Base-by-base conservation (phyloP, 2,113 vertebrate species). In the Cyprinodon tularosa region DNA sequence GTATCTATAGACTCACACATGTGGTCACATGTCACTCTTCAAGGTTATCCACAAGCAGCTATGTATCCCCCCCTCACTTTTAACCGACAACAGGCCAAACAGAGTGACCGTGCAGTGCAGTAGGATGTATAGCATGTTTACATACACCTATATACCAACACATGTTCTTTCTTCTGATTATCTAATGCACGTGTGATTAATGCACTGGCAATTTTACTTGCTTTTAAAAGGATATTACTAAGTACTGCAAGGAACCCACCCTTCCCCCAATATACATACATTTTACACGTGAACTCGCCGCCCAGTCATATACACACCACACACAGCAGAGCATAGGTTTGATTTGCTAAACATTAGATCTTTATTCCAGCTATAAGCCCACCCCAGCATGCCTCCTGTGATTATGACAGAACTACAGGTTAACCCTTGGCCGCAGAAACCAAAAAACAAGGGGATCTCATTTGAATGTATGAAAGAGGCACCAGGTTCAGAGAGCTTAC, bases 241-340 rank as follows among this genome's bases (percentile, higher is more conserved):
- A 15, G 50, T 57, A 20, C 50, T 57, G 50, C 20, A 66, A 62
- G 59, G 60, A 53, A 22, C 12, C 38, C 67, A 20, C 89, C 90
- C 91, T 39, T 86, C 89, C 90, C 86, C 88, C 88, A 7, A 80
- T 74, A 76, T 77, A 74, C 84, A 85, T 76, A 73, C 78, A 86
- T 76, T 82, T 76, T 83, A 81, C 77, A 85, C 57, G 86, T 70
- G 76, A 86, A 83, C 87, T 44, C 57, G 78, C 10, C 66, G 71
- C 77, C 17, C 20, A 57, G 50, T 7, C 17, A n/a, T 57, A 57
- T 57, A 57, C 20, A 20, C 17, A 17, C 14, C 29, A 66, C 36
- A 74, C 62, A 74, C 44, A 76, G 39, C 69, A 62, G 40, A 4
- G 61, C 13, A 13, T 79, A 77, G 63, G 77, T 44, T 17, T 77